These are phyloP conservation scores for Gastrophryne carolinensis DNA, from an alignment of 2,797 vertebrate genomes.

Conservation along the genomic window DNA sequence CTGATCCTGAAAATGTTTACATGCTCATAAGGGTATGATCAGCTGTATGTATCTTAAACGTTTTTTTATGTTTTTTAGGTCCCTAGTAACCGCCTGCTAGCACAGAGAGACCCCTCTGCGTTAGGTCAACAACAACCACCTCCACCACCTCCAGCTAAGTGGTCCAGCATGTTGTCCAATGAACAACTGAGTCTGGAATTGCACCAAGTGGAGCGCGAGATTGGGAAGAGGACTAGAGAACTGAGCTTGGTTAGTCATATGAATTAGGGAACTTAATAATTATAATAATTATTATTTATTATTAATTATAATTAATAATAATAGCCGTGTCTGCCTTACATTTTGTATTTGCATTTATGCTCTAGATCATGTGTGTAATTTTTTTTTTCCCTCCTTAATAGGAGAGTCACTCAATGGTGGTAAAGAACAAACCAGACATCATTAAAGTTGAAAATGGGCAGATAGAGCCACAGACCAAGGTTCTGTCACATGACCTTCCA, in stretches of 20 bases:
- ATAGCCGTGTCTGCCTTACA: too few relatives aligned
- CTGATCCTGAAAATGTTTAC: too few relatives aligned
- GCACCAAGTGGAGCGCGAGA: slow-evolving; percentile 95
- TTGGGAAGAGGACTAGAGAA: slow-evolving; percentile 93
- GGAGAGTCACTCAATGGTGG: slow-evolving; percentile 89
- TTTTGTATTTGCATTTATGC: too few relatives aligned
- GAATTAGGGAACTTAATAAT: too few relatives aligned
- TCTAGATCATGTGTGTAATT: too few relatives aligned
- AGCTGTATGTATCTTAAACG: too few relatives aligned
- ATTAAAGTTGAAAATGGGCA: slow-evolving; percentile 89
- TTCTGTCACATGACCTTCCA: slow-evolving; percentile 85
- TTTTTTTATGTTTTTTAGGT: slow-evolving; percentile 76
- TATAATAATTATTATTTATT: too few relatives aligned
- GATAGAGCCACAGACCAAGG: slow-evolving; percentile 80
- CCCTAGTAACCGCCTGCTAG: slow-evolving; percentile 86
- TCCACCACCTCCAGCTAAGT: slow-evolving; percentile 78
- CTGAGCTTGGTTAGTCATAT: slow-evolving; percentile 88
- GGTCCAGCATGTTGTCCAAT: slow-evolving; percentile 87
- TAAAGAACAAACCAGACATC: slow-evolving; percentile 85
- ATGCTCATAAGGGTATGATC: too few relatives aligned
- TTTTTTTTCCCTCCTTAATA: slow-evolving; percentile 61
- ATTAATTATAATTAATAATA: too few relatives aligned
- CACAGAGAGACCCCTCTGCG: slow-evolving; percentile 88
- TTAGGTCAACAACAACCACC: slow-evolving; percentile 73
- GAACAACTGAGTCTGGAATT: slow-evolving; percentile 96